A percentile compares a stretch with the other conserved stretches of the same genome.
These are phyloP conservation scores for Euborellia annulipes DNA, from an alignment of 1,140 invertebrate genomes.

Conservation along the genomic window DNA sequence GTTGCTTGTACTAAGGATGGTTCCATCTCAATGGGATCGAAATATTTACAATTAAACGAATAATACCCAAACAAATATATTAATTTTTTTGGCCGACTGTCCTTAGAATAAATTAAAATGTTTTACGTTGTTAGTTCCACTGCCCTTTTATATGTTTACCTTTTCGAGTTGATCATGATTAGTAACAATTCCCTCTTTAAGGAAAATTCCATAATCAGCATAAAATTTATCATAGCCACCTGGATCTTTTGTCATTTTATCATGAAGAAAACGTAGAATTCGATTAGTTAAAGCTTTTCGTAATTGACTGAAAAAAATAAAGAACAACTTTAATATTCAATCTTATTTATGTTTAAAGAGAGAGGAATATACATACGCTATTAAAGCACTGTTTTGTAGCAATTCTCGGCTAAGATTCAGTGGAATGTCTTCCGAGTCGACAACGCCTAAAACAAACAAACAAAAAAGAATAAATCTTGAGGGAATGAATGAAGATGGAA, in stretches of 20 bases:
- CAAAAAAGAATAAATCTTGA: too few species aligned
- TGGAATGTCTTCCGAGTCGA: slow-evolving; percentile 96
- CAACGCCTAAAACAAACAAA: slow-evolving; percentile 57
- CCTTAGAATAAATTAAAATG: slow-evolving; percentile 5
- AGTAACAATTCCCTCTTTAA: slow-evolving; percentile 89
- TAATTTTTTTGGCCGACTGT: too few species aligned
- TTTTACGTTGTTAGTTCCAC: not conserved
- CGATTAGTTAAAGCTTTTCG: slow-evolving; percentile 68
- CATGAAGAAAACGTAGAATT: slow-evolving; percentile 71
- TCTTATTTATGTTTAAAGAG: not conserved
- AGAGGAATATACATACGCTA: slow-evolving; percentile 43
- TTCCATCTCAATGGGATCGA: too few species aligned
- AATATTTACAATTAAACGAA: too few species aligned
- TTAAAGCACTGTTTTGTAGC: slow-evolving; percentile 82
- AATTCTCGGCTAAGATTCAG: slow-evolving; percentile 91
- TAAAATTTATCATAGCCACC: slow-evolving; percentile 78
- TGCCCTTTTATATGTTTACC: slow-evolving; percentile 31
- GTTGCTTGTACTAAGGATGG: too few species aligned
- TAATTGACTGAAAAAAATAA: slow-evolving; percentile 49
- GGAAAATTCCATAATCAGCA: slow-evolving; percentile 78
- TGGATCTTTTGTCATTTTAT: slow-evolving; percentile 68
- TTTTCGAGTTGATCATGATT: slow-evolving; percentile 63
- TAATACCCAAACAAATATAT: too few species aligned
- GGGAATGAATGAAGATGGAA: too few species aligned
- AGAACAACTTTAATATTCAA: slow-evolving; percentile 6